These are phyloP conservation scores for Tenthredo mesomela DNA, from an alignment of 2,888 invertebrate genomes.

Conservation along the genomic window DNA sequence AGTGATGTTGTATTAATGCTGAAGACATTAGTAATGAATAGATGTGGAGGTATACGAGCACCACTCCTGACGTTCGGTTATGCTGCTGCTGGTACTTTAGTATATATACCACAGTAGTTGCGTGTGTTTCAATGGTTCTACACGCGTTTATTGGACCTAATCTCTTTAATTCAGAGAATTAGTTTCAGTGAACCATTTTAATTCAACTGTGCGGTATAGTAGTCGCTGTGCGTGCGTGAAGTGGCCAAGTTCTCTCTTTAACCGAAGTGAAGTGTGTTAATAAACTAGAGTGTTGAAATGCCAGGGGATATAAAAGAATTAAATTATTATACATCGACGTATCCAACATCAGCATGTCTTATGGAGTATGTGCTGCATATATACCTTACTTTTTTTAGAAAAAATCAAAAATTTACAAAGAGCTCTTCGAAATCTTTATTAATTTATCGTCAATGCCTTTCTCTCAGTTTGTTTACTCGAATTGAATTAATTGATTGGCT, in stretches of 20 bases:
- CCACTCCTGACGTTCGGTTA: not conserved
- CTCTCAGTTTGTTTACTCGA: not conserved
- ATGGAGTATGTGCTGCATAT: conserved; percentile 39
- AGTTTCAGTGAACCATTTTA: conserved; percentile 75
- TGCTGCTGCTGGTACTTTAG: not conserved
- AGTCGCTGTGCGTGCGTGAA: conserved; percentile 49
- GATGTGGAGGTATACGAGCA: not conserved
- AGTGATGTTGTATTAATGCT: not conserved
- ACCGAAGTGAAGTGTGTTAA: conserved; percentile 40
- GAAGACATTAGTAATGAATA: conserved; percentile 11
- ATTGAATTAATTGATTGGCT: not conserved
- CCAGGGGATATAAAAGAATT: conserved; percentile 24
- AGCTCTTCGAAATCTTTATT: not conserved
- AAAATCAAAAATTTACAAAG: too few relatives aligned
- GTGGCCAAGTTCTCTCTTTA: conserved; percentile 46
- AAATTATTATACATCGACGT: not conserved
- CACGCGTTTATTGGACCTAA: conserved; percentile 73
- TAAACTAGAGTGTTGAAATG: conserved; percentile 37
- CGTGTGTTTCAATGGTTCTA: conserved; percentile 20
- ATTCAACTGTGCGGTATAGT: conserved; percentile 68
- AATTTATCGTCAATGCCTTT: not conserved
- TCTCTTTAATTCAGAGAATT: conserved; percentile 75
- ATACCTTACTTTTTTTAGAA: not conserved
- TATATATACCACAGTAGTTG: conserved; percentile 25
- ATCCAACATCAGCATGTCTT: conserved; percentile 9